Conservation (phyloP, 2,113 vertebrate species). For the Dromaius novaehollandiae region DNA sequence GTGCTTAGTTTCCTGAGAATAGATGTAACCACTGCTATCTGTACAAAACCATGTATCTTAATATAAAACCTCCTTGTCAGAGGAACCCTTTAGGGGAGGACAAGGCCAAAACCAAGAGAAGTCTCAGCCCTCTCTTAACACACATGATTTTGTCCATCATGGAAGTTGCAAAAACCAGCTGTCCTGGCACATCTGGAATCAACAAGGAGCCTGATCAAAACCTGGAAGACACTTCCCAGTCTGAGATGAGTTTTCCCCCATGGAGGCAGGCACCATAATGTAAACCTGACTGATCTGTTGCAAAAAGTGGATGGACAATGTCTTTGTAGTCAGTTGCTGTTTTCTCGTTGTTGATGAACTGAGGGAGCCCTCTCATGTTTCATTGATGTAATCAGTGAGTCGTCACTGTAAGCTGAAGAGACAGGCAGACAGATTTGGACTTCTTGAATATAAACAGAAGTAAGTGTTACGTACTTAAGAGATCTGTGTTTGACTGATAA, state of each 20-base stretch:
- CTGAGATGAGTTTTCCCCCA: not conserved
- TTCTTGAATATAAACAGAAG: not conserved
- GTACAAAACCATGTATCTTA: not conserved
- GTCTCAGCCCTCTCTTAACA: not conserved
- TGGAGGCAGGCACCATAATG: not conserved
- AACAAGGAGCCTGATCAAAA: not conserved
- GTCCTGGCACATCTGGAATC: not conserved
- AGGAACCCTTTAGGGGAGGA: not conserved
- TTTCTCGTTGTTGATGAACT: not conserved
- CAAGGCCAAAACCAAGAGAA: not conserved
- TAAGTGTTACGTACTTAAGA: not conserved
- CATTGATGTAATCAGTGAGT: not conserved
- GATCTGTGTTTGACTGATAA: conserved; percentile 25
- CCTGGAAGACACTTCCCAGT: not conserved
- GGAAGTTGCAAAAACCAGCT: not conserved
- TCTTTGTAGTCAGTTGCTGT: not conserved
- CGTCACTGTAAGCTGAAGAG: not conserved
- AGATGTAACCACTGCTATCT: not conserved
- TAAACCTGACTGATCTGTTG: not conserved
- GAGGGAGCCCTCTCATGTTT: not conserved
- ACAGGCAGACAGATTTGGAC: not conserved
- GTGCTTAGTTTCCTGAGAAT: not conserved
- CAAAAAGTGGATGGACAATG: not conserved
- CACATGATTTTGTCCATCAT: not conserved
- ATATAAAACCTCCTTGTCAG: not conserved